These are phyloP conservation scores for Laupala kohalensis DNA, from an alignment of 1,140 invertebrate species.

Conservation along the genomic window DNA sequence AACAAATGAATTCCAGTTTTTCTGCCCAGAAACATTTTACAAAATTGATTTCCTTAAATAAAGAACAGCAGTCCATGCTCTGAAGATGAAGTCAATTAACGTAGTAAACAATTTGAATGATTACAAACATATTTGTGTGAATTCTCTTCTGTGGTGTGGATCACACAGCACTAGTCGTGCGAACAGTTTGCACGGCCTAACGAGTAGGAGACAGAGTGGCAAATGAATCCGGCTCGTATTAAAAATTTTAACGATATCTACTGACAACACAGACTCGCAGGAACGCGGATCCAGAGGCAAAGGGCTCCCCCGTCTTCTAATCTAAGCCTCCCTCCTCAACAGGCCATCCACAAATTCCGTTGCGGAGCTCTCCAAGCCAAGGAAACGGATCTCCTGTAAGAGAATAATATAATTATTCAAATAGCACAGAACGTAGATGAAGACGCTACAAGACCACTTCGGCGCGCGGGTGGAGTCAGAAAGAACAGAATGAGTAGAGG, in stretches of 20 bases:
- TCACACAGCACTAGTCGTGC: too few relatives aligned
- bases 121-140: too few relatives aligned
- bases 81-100: too few relatives aligned
- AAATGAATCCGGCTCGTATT: not conserved
- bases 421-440: not conserved
- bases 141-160: too few relatives aligned
- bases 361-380: not conserved
- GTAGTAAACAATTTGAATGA: too few relatives aligned
- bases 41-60: too few relatives aligned
- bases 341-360: not conserved
- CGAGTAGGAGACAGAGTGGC: too few relatives aligned
- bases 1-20: too few relatives aligned
- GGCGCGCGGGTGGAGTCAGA: not conserved
- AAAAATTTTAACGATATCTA: not conserved
- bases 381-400: not conserved
- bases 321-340: not conserved
- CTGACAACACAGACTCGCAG: not conserved
- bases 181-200: too few relatives aligned
- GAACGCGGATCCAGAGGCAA: not conserved
- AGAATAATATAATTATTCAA: not conserved
- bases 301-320: too few relatives aligned
- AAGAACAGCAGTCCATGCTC: too few relatives aligned
- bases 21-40: too few relatives aligned
- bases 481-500: not conserved
- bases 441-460: not conserved